phyloP scores from a whole-genome alignment of 2,113 vertebrate genomes.

The Microtus montanus region DNA sequence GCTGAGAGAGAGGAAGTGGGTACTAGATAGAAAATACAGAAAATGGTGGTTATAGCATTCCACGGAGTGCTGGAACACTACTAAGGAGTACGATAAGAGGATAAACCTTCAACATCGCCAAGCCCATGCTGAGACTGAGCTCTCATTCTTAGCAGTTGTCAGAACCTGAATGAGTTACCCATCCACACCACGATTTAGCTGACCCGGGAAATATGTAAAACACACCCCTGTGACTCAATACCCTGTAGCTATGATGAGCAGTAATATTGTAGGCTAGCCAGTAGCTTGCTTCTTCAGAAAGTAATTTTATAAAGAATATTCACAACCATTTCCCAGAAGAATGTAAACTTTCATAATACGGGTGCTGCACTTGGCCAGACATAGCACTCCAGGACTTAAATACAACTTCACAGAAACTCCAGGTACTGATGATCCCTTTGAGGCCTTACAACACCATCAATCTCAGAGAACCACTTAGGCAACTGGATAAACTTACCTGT shows the following conservation, averaged over 20 bases:
- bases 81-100: not conserved
- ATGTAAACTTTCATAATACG: not conserved
- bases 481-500: slow-evolving; percentile 88
- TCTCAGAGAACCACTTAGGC: not conserved
- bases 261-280: not conserved
- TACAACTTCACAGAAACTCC: not conserved
- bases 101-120: not conserved
- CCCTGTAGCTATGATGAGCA: not conserved
- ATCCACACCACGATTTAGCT: not conserved
- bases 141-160: not conserved
- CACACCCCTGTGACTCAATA: not conserved
- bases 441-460: not conserved
- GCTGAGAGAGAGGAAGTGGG: not conserved
- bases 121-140: not conserved
- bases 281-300: not conserved
- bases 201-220: not conserved
- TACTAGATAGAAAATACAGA: not conserved
- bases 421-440: not conserved
- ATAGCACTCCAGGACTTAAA: not conserved
- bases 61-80: not conserved
- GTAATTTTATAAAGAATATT: slow-evolving; percentile 13
- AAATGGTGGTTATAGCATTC: not conserved
- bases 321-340: not conserved
- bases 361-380: not conserved
- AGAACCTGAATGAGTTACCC: not conserved